Conservation (phyloP, 2,888 invertebrate genomes). For the Periphyllus acericola region DNA sequence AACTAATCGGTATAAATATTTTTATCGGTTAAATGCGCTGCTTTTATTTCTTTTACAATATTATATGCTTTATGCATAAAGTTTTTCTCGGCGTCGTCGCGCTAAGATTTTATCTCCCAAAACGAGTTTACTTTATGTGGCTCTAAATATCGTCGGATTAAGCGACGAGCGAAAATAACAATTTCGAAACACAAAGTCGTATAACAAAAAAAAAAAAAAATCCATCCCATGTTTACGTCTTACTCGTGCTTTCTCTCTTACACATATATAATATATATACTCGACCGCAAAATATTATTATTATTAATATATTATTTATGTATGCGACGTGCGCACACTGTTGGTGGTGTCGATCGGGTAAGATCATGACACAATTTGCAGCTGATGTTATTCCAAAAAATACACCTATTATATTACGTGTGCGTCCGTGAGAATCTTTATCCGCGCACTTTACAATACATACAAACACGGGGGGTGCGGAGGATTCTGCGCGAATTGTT, state of each 20-base stretch:
- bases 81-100: not conserved
- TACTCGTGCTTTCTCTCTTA: not conserved
- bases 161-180: slow-evolving; percentile 15
- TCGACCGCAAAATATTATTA: not conserved
- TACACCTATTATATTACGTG: too few species aligned
- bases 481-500: too few species aligned
- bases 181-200: slow-evolving; percentile 16
- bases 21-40: slow-evolving; percentile 16
- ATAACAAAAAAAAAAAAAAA: not conserved
- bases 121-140: slow-evolving; percentile 1
- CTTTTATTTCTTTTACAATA: slow-evolving; percentile 14
- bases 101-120: slow-evolving; percentile 36
- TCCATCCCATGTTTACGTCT: not conserved
- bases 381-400: too few species aligned
- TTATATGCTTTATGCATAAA: not conserved
- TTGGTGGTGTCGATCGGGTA: too few species aligned
- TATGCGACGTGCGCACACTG: not conserved
- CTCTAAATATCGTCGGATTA: not conserved
- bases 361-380: too few species aligned
- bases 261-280: not conserved
- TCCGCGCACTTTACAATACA: too few species aligned
- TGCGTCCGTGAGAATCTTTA: too few species aligned
- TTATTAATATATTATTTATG: not conserved
- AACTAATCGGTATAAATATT: slow-evolving; percentile 30
- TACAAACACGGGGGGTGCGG: too few species aligned